A percentile compares a stretch with the other conserved stretches of the same genome.
Conservation (phyloP, 2,113 vertebrate genomes). For the Plotosus lineatus region DNA sequence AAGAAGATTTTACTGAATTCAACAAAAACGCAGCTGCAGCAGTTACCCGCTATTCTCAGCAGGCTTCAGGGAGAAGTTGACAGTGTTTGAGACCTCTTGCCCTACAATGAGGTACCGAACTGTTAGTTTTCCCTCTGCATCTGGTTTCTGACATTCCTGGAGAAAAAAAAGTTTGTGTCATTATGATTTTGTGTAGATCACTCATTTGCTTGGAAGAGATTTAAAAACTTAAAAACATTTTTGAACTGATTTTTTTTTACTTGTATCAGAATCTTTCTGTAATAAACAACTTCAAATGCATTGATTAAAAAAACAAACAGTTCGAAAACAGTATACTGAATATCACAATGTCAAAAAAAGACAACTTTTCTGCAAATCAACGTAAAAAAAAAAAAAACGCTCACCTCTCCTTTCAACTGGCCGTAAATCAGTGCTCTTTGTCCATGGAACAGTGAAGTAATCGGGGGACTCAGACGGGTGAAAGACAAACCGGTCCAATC, state of each 20-base stretch:
- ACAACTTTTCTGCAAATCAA: too few relatives aligned
- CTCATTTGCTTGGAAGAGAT: not conserved
- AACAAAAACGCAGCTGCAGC: too few relatives aligned
- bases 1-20: too few relatives aligned
- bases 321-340: not conserved
- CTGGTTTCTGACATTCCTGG: slow-evolving; percentile 12
- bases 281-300: not conserved
- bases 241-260: not conserved
- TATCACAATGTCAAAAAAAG: not conserved
- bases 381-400: not conserved
- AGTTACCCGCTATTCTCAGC: slow-evolving; percentile 28
- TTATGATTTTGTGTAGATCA: not conserved
- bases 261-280: not conserved
- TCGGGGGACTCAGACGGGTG: slow-evolving; percentile 63
- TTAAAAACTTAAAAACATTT: not conserved
- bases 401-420: slow-evolving; percentile 67
- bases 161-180: not conserved
- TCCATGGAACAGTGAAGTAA: slow-evolving; percentile 67
- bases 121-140: slow-evolving; percentile 19
- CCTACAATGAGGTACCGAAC: slow-evolving; percentile 3
- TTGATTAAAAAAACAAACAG: not conserved
- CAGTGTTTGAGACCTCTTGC: slow-evolving; percentile 26
- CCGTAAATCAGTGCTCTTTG: slow-evolving; percentile 69
- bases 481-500: slow-evolving; percentile 63
- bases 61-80: slow-evolving; percentile 4